phyloP scores from a whole-genome alignment of 2,797 vertebrate genomes.

The Anguilla marmorata region DNA sequence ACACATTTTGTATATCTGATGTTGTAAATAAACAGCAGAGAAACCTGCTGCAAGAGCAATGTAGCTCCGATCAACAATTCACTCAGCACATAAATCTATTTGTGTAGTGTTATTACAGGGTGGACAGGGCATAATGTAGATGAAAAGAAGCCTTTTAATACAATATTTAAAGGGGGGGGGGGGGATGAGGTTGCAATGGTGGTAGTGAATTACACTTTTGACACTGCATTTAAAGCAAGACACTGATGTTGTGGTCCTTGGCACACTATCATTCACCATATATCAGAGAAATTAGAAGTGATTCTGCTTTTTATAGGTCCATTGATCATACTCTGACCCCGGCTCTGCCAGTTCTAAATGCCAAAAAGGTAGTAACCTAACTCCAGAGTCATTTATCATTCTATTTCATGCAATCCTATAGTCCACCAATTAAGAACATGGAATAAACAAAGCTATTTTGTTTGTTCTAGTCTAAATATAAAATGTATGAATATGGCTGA shows the following conservation, averaged over 20 bases:
- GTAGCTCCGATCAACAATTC: conserved; percentile 20
- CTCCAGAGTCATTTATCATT: conserved; percentile 3
- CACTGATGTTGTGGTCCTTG: not conserved
- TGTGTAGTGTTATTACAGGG: conserved; percentile 31
- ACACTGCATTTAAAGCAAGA: conserved; percentile 4
- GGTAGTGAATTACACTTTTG: conserved; percentile 19
- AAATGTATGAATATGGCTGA: conserved; percentile 33
- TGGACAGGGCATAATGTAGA: conserved; percentile 34
- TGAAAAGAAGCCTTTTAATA: conserved; percentile 33
- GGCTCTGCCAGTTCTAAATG: not conserved
- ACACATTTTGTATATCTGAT: not conserved
- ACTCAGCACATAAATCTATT: conserved; percentile 31
- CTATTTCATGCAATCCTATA: not conserved
- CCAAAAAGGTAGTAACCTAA: not conserved
- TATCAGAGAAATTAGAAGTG: not conserved
- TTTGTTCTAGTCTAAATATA: not conserved
- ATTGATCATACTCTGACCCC: not conserved
- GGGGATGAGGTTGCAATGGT: not conserved
- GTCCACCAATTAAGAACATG: not conserved
- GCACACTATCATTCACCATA: not conserved
- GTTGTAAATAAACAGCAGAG: not conserved
- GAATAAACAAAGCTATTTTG: not conserved
- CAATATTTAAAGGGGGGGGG: conserved; percentile 26
- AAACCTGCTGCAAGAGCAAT: not conserved
- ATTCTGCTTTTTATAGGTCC: not conserved